Conservation (phyloP, 2,113 vertebrate genomes). For the Lutjanus erythropterus region DNA sequence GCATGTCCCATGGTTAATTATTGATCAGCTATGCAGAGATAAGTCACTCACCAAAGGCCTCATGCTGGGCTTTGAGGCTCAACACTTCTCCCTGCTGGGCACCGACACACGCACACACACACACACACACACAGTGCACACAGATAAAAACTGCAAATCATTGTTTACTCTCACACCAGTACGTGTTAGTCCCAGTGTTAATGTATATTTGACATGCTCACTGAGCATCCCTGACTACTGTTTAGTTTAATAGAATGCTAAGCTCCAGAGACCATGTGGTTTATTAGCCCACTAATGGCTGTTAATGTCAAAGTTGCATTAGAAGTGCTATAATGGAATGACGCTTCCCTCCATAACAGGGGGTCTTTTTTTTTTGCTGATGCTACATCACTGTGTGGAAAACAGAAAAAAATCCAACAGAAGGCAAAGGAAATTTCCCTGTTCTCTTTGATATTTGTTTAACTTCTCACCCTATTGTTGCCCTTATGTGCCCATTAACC, state of each 20-base stretch:
- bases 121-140: conserved; percentile 7
- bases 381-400: not conserved
- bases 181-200: conserved; percentile 26
- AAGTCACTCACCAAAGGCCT: conserved; percentile 71
- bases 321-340: conserved; percentile 14
- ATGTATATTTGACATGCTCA: conserved; percentile 50
- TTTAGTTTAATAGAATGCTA: conserved; percentile 45
- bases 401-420: conserved; percentile 14
- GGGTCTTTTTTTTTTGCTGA: not conserved
- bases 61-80: conserved; percentile 64
- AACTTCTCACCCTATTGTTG: conserved; percentile 11
- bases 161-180: conserved; percentile 40
- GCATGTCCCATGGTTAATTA: conserved; percentile 76
- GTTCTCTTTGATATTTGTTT: conserved; percentile 1
- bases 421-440: conserved; percentile 1
- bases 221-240: conserved; percentile 22
- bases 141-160: conserved; percentile 44
- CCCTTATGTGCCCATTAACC: conserved; percentile 2
- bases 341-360: conserved; percentile 19
- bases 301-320: conserved; percentile 40
- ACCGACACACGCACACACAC: conserved; percentile 16
- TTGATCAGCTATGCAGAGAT: conserved; percentile 81
- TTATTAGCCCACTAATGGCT: conserved; percentile 51
- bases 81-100: conserved; percentile 53
- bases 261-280: conserved; percentile 30